phyloP scores from a whole-genome alignment of 2,113 vertebrate genomes.

The Spheniscus mendiculus region DNA sequence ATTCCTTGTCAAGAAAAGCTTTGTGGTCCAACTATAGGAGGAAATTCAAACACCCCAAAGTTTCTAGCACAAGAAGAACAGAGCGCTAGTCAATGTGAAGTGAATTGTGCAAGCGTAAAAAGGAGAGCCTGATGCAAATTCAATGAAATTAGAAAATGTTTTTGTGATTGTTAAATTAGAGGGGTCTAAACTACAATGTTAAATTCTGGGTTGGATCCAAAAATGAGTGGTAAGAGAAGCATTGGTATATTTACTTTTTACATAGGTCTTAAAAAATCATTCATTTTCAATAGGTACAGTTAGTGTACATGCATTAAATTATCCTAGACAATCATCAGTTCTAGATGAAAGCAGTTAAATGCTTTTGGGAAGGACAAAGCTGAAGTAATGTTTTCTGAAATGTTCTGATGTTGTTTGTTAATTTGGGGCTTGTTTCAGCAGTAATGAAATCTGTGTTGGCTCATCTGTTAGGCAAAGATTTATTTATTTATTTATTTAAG shows the following conservation, averaged over 20 bases:
- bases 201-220: background rate
- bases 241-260: background rate
- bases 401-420: background rate
- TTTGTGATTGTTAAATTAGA: background rate
- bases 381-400: background rate
- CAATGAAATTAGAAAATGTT: accelerated
- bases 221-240: background rate
- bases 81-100: background rate
- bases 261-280: background rate
- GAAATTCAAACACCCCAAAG: background rate
- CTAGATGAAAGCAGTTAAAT: background rate
- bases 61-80: background rate
- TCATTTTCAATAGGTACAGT: background rate
- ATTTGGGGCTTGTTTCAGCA: background rate
- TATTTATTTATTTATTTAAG: background rate
- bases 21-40: background rate
- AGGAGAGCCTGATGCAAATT: background rate
- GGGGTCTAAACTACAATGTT: background rate
- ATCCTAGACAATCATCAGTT: background rate
- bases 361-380: background rate
- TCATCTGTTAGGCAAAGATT: background rate
- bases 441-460: background rate
- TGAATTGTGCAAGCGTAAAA: background rate
- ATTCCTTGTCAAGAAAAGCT: background rate
- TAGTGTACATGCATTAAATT: background rate